Base-by-base conservation (phyloP, 1,140 invertebrate genomes). In the Ceratina australensis region DNA sequence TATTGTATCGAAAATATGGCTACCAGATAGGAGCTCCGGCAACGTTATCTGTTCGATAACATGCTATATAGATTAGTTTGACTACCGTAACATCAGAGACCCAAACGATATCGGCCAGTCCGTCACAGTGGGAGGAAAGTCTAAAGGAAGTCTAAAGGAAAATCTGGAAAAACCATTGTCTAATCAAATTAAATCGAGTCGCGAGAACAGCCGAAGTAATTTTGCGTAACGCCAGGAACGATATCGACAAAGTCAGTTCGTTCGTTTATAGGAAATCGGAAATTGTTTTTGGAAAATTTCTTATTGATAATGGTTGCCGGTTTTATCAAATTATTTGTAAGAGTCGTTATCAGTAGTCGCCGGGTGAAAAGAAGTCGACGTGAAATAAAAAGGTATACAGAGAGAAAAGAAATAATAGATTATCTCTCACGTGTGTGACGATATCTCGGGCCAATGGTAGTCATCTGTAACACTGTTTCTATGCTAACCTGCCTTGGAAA, bases 1-100 rank as follows among this genome's bases (percentile, higher is more conserved):
- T 90, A 91, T 92, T 91, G 86, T 88, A 91, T 92, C 88, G 87
- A 91, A 90, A 92, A 91, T 92, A 89, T 90, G 85, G 88, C 89
- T 90, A 87, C 89, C 89, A 88, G 91, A 91, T 92, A 92, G 90
- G 87, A 89, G 84, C 90, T 90, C 84, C 71, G 88, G 90, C 88
- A 92, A 92, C 90, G 73, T 91, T 92, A 92, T 92, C 91, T 88
- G 64, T 71, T 81, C 77, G 88, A 89, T 89, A 89, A 89, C 83
- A 87, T 69, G 73, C 86, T 85, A 87, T 87, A 88, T 85, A 89
- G 88, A 89, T 89, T 89, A 89, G 87, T 88, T 87, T 87, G 84
- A 89, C 88, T 89, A 89, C 88, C 68, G 87, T 74, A 87, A 79
- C 60, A 66, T 66, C 56, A 74, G 57, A 71, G 28, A 49, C 61